Percentiles rank a stretch among this genome's conserved stretches.
phyloP scores from a whole-genome alignment of 2,113 vertebrate species.

The Bujurquina vittata region DNA sequence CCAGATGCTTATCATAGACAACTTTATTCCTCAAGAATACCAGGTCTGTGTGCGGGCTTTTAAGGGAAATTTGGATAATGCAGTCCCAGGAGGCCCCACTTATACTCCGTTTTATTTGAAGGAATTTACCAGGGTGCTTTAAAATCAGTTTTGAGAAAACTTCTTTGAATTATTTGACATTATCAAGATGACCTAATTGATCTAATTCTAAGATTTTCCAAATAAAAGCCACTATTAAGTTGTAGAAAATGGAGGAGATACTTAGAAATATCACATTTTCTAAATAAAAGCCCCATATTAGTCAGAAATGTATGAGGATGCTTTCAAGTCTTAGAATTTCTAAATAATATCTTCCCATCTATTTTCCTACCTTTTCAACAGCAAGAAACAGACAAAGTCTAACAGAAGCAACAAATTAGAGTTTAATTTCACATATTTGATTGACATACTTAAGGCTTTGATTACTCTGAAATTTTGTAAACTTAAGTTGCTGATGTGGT shows the following conservation, averaged over 20 bases:
- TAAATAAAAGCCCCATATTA: not conserved
- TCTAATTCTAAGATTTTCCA: not conserved
- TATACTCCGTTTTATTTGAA: not conserved
- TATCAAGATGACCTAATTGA: too few species aligned
- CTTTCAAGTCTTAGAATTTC: not conserved
- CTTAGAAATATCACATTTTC: not conserved
- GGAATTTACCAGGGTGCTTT: not conserved
- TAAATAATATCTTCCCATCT: not conserved
- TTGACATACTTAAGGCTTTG: not conserved
- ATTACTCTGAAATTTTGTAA: not conserved
- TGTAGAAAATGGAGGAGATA: not conserved
- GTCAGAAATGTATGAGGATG: not conserved
- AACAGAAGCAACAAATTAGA: not conserved
- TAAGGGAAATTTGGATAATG: not conserved
- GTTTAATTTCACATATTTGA: not conserved
- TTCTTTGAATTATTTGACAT: too few species aligned
- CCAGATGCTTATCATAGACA: slow-evolving; percentile 98
- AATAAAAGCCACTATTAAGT: not conserved
- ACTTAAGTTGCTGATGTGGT: not conserved
- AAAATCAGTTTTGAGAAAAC: too few species aligned
- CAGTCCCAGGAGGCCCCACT: not conserved
- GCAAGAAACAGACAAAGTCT: not conserved
- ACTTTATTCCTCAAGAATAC: slow-evolving; percentile 97
- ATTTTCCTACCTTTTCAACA: not conserved
- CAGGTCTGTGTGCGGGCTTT: slow-evolving; percentile 82